phyloP scores from a whole-genome alignment of 2,888 invertebrate species.

The Pedicia rivosa region DNA sequence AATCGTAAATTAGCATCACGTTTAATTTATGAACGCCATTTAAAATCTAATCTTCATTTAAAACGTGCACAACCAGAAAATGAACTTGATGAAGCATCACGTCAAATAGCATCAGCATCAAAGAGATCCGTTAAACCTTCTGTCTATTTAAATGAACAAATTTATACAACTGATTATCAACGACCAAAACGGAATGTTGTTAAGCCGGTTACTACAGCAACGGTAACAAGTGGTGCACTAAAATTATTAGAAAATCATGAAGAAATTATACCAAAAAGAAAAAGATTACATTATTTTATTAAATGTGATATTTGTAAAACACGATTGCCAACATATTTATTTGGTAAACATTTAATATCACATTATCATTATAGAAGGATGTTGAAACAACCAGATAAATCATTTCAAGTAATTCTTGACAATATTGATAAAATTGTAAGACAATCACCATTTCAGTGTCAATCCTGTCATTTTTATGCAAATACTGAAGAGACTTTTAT shows the following conservation, averaged over 20 bases:
- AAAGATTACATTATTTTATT: conserved; percentile 40
- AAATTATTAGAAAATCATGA: no score
- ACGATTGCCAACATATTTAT: conserved; percentile 46
- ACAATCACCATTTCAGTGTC: conserved; percentile 75
- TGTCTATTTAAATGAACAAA: conserved; percentile 25
- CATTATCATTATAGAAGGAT: conserved; percentile 70
- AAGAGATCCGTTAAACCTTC: conserved; percentile 27
- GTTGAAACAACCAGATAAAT: conserved; percentile 37
- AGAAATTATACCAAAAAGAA: conserved; percentile 31
- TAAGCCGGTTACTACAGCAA: no score
- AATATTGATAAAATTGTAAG: conserved; percentile 64
- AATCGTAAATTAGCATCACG: conserved; percentile 58
- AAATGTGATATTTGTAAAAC: conserved; percentile 58
- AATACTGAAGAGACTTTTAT: conserved; percentile 56
- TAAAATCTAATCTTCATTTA: conserved; percentile 55
- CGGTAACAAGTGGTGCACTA: no score
- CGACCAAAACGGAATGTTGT: background rate
- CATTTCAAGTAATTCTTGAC: conserved; percentile 48
- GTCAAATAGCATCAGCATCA: conserved; percentile 1
- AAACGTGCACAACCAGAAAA: conserved; percentile 47
- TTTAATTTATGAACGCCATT: conserved; percentile 58
- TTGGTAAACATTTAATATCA: conserved; percentile 75
- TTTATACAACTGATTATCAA: conserved; percentile 17
- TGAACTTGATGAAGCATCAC: conserved; percentile 44
- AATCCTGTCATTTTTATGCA: conserved; percentile 69